These are phyloP conservation scores for Gobius niger DNA, from an alignment of 2,113 vertebrate species.

Conservation along the genomic window DNA sequence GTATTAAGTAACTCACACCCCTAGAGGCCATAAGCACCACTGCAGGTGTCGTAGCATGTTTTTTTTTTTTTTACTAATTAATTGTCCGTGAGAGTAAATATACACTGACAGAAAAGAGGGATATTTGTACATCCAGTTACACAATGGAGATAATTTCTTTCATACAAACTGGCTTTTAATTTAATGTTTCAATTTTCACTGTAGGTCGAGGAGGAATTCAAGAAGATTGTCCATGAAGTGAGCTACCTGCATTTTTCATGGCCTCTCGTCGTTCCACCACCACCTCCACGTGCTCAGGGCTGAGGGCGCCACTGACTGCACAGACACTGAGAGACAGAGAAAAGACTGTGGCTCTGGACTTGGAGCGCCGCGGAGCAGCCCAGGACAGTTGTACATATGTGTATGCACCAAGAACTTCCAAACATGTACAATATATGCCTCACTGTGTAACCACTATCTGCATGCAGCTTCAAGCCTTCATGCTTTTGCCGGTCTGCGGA, in stretches of 20 bases:
- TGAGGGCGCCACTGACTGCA: neutral
- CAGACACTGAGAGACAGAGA: neutral
- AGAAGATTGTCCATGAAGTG: conserved; percentile 15
- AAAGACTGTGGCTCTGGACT: neutral
- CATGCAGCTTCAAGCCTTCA: conserved; percentile 15
- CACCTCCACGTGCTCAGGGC: conserved; percentile 13
- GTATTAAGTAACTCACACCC: no score
- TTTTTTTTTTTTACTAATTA: no score
- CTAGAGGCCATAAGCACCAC: no score
- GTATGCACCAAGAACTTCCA: conserved; percentile 27
- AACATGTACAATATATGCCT: conserved; percentile 12
- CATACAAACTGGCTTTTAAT: no score
- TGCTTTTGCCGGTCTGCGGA: conserved; percentile 1
- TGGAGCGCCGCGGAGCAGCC: neutral
- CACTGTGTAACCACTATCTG: conserved; percentile 23
- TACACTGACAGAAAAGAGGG: no score
- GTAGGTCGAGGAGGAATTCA: conserved; percentile 33
- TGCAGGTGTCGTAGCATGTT: no score
- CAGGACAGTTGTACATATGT: conserved; percentile 1
- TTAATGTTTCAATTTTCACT: neutral
- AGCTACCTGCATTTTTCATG: conserved; percentile 10
- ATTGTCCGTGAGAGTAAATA: no score
- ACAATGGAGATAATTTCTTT: no score
- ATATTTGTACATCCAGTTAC: no score
- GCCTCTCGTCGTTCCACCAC: conserved; percentile 5